Conservation (phyloP, 2,797 vertebrate genomes). For the Tiaroga cobitis region DNA sequence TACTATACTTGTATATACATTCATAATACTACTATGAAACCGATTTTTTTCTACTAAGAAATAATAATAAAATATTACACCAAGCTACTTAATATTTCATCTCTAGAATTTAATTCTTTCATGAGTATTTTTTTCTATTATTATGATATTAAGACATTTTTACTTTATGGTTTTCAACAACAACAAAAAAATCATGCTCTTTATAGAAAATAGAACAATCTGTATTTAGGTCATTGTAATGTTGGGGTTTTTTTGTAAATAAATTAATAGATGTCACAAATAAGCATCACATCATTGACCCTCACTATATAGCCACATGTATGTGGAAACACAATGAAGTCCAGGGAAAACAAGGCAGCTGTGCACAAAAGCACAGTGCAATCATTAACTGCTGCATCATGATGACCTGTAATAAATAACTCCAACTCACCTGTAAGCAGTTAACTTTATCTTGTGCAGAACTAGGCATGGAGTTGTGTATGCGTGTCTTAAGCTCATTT, state of each 20-base stretch:
- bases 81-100: neutral
- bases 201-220: neutral
- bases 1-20: neutral
- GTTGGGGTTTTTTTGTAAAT: neutral
- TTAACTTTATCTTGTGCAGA: conserved; percentile 69
- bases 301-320: neutral
- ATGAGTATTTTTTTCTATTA: neutral
- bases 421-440: conserved; percentile 68
- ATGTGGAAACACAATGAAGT: neutral
- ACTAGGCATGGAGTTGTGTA: conserved; percentile 57
- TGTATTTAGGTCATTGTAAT: neutral
- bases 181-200: neutral
- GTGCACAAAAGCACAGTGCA: neutral
- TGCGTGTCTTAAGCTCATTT: conserved; percentile 71
- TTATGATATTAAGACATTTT: neutral
- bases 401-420: neutral
- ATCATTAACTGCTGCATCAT: neutral
- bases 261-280: neutral
- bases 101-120: neutral
- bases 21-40: neutral
- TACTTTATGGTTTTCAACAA: neutral
- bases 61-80: neutral
- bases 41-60: neutral
- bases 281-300: neutral
- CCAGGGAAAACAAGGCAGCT: neutral